Conservation (phyloP, 35 echinoderm and acorn worm genomes). For the Acanthaster planci region DNA sequence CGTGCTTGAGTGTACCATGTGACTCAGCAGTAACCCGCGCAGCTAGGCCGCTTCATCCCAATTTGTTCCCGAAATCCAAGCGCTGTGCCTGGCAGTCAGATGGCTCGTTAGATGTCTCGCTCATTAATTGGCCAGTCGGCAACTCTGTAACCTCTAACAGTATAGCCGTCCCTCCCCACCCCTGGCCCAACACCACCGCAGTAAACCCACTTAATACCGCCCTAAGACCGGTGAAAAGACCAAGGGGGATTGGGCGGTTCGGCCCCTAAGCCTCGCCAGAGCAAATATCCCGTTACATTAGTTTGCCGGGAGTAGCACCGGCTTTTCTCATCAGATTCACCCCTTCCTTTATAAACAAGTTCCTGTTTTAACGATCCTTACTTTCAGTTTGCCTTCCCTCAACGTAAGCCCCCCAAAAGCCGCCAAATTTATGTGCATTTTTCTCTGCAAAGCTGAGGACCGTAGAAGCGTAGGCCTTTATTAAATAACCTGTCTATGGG, state of each 20-base stretch:
- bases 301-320: no score
- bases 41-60: neutral
- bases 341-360: neutral
- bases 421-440: neutral
- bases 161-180: no score
- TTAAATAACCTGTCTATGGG: no score
- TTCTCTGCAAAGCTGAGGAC: neutral
- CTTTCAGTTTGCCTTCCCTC: neutral
- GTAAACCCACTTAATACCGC: slow-evolving; percentile 19
- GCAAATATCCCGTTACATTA: no score
- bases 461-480: neutral
- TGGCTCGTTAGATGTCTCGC: slow-evolving; percentile 1
- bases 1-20: neutral
- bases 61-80: slow-evolving; percentile 11
- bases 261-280: neutral
- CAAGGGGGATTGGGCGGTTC: neutral
- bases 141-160: neutral
- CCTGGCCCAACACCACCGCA: neutral
- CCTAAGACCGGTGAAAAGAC: neutral
- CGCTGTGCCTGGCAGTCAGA: neutral
- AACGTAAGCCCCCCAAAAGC: neutral
- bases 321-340: no score
- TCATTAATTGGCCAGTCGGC: neutral
- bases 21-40: neutral
- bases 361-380: neutral